Base-by-base conservation (phyloP, 2,888 invertebrate species). In the Tanypteryx hageni region DNA sequence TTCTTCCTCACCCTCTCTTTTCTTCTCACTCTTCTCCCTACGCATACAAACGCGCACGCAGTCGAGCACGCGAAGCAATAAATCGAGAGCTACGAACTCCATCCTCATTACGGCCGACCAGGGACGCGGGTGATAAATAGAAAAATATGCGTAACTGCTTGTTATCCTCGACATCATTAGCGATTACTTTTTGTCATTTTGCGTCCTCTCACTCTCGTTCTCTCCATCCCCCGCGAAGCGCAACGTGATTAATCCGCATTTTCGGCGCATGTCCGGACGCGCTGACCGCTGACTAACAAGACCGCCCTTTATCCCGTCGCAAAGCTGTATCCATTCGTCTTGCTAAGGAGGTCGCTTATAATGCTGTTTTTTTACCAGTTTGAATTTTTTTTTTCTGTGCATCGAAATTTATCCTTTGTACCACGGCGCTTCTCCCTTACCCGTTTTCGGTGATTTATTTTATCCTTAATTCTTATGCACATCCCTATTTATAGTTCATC, bases 281-380 rank as follows among this genome's bases (percentile, higher is more conserved):
- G 27, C 22, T 76, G 76, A 76, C 76, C 76, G 27, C 76, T 10
- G 76, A 14, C 76, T 76, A 76, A 76, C 76, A 27, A 76, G 27
- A 27, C 76, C 76, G 27, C 27, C 76, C 27, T 76, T 76, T 76
- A 76, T 76, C 22, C 76, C 18, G 22, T 76, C 76, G 76, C 76
- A n/a, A 9, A 68, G 68, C 68, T 22, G n/a, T 68, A 68, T 68
- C 76, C 76, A 76, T 76, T 76, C 76, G 76, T 76, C 76, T 76
- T 76, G 44, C 44, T 44, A 44, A 44, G 44, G 44, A 44, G 44
- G 44, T 44, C 44, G 44, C 44, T 44, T 44, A 44, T 44, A 44
- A 44, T 44, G 44, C 44, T 5, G 44, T 44, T 44, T 44, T 3
- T 3, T 3, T 3, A 44, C 44, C 5, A 44, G 1, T 44, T 44